A percentile compares a stretch with the other conserved stretches of the same genome.
These are phyloP conservation scores for Ariopsis seemanni DNA, from an alignment of 2,113 vertebrate genomes.

Conservation along the genomic window DNA sequence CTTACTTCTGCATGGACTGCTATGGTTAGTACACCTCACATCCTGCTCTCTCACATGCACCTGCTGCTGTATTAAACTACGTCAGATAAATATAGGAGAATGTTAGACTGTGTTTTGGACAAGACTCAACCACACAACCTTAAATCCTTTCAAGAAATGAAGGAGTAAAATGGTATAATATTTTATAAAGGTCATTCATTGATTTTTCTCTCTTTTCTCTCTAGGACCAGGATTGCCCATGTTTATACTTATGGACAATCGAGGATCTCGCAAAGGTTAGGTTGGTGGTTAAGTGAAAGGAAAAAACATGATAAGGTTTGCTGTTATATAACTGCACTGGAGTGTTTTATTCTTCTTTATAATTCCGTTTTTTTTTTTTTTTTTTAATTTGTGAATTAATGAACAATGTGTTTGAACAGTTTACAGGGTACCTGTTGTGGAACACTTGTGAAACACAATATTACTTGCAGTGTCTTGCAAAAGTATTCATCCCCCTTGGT, in stretches of 20 bases:
- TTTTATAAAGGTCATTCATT: slow-evolving; percentile 8
- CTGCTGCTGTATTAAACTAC: not conserved
- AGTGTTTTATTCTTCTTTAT: not conserved
- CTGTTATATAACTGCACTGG: not conserved
- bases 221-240: slow-evolving; percentile 87
- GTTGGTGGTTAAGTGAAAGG: slow-evolving; percentile 35
- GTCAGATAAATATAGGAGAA: not conserved
- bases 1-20: slow-evolving; percentile 88
- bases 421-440: not conserved
- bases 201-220: slow-evolving; percentile 46
- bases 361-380: not conserved
- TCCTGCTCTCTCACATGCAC: not conserved
- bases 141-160: not conserved
- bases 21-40: slow-evolving; percentile 77
- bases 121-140: not conserved
- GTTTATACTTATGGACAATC: slow-evolving; percentile 77
- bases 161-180: not conserved
- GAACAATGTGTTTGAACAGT: not conserved
- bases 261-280: slow-evolving; percentile 72
- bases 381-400: not conserved
- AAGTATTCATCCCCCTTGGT: no score
- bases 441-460: not conserved
- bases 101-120: not conserved
- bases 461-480: not conserved
- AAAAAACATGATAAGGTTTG: not conserved